Conservation (phyloP, 2,888 invertebrate genomes). For the Drosophila suboccidentalis region DNA sequence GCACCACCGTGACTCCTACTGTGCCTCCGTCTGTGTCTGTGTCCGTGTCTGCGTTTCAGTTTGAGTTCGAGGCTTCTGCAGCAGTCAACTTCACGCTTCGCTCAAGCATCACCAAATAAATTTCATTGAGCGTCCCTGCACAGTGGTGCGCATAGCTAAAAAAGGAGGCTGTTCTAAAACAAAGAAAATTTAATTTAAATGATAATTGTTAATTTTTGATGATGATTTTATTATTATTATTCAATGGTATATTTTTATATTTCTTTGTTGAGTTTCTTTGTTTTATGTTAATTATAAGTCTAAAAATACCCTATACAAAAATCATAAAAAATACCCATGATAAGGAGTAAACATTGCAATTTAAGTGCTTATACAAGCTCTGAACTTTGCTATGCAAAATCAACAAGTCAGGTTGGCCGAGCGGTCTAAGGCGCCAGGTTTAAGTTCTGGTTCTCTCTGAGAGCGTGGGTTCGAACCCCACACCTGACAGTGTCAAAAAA, state of each 20-base stretch:
- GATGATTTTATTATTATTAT: no score
- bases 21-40: constrained; percentile 47
- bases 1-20: constrained; percentile 47
- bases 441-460: constrained; percentile 19
- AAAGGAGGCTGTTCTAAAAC: no score
- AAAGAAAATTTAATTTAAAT: no score
- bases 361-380: neutral
- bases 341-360: neutral
- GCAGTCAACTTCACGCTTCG: constrained; percentile 84
- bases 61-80: constrained; percentile 65
- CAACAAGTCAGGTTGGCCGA: constrained; percentile 21
- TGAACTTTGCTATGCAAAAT: no score
- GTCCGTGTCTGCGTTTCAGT: constrained; percentile 40
- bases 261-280: neutral
- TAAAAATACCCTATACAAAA: neutral
- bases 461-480: constrained; percentile 27
- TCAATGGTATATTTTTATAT: neutral
- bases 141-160: constrained; percentile 47
- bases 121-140: constrained; percentile 82
- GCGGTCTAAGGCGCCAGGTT: constrained; percentile 21
- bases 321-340: no score
- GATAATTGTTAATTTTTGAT: no score
- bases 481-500: neutral
- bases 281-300: neutral
- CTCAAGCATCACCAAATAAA: constrained; percentile 84